These are phyloP conservation scores for Maniola jurtina DNA, from an alignment of 1,140 invertebrate species.

Conservation along the genomic window DNA sequence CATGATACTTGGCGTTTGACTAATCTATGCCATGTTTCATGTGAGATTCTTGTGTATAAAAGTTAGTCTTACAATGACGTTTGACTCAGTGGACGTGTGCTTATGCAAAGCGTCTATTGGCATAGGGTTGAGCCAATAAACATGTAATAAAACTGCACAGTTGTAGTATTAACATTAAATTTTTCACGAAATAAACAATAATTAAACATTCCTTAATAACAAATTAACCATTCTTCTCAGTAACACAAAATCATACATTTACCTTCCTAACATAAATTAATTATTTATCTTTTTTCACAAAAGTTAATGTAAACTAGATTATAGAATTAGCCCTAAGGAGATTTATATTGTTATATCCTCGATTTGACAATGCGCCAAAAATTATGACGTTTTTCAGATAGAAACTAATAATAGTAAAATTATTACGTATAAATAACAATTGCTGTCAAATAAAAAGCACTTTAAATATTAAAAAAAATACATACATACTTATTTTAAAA, in stretches of 20 bases:
- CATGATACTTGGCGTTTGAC: too few species aligned
- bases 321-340: constrained; percentile 16
- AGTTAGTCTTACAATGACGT: too few species aligned
- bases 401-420: constrained; percentile 6
- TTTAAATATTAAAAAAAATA: not conserved
- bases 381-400: constrained; percentile 44
- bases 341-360: constrained; percentile 26
- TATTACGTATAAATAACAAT: not conserved
- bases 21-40: too few species aligned
- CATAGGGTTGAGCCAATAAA: too few species aligned
- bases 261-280: not conserved
- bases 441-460: not conserved
- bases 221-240: too few species aligned
- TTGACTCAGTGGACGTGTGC: too few species aligned
- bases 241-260: not conserved
- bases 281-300: not conserved
- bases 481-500: not conserved
- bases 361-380: constrained; percentile 62
- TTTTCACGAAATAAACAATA: too few species aligned
- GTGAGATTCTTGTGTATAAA: too few species aligned
- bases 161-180: too few species aligned
- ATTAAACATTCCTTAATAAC: too few species aligned
- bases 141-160: too few species aligned
- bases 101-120: too few species aligned
- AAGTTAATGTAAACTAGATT: not conserved